Conservation (phyloP, 2,113 vertebrate genomes). For the Ibidorhyncha struthersii region DNA sequence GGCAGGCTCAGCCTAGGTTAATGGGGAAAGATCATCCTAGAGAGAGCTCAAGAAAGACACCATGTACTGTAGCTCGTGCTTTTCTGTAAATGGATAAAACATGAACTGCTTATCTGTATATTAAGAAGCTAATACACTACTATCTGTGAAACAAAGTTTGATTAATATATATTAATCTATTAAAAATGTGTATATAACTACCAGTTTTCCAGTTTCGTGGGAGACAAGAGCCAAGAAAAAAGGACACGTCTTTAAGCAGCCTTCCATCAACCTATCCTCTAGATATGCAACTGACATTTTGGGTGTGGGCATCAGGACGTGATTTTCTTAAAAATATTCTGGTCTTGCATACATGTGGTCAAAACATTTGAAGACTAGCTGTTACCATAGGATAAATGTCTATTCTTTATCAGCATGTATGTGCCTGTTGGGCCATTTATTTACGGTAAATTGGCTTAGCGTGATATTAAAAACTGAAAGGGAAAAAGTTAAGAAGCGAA, state of each 20-base stretch:
- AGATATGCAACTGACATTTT: not conserved
- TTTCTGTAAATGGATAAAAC: not conserved
- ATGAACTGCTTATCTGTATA: not conserved
- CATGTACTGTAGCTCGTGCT: not conserved
- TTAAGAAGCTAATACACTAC: not conserved
- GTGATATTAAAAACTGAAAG: not conserved
- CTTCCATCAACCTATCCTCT: not conserved
- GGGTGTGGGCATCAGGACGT: not conserved
- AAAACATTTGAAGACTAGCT: not conserved
- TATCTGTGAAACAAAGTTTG: not conserved
- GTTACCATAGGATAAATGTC: not conserved
- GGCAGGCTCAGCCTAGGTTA: not conserved
- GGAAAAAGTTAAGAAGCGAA: not conserved
- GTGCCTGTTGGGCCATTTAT: not conserved
- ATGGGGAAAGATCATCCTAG: not conserved
- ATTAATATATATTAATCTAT: not conserved
- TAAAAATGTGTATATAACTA: not conserved
- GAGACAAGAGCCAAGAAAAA: not conserved
- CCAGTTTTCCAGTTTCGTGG: not conserved
- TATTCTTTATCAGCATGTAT: not conserved
- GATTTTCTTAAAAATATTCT: not conserved
- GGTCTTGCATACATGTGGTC: not conserved
- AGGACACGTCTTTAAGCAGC: not conserved
- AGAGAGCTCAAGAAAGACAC: not conserved
- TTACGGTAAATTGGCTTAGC: not conserved